Conservation (phyloP, 2,888 invertebrate genomes). For the Liopterus haemorrhoidalis region DNA sequence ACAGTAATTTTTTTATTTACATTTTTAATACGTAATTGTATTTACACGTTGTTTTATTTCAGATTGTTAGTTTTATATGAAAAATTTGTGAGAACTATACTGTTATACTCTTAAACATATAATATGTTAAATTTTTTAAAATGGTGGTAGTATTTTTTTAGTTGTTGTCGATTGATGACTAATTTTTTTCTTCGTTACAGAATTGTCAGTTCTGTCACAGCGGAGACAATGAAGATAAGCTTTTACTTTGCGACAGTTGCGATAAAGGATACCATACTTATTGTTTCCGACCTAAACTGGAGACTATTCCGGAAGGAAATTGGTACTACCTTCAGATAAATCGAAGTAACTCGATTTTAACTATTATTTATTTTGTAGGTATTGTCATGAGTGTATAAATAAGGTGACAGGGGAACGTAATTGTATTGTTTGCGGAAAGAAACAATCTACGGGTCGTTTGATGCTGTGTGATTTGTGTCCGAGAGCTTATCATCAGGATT, state of each 20-base stretch:
- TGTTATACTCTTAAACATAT: not conserved
- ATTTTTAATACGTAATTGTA: too few species aligned
- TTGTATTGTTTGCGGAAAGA: conserved; percentile 89
- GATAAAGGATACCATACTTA: conserved; percentile 98
- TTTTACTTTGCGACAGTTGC: conserved; percentile 93
- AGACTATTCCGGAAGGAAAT: conserved; percentile 93
- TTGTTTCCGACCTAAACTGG: conserved; percentile 96
- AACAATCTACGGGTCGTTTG: conserved; percentile 55
- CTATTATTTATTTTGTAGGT: conserved; percentile 52
- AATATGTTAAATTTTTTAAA: too few species aligned
- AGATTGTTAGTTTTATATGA: too few species aligned
- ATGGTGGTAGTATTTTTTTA: conserved; percentile 28
- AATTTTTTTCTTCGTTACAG: conserved; percentile 53
- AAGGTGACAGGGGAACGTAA: conserved; percentile 88
- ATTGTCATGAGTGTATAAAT: conserved; percentile 92
- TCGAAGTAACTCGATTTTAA: not conserved
- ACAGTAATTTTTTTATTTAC: too few species aligned
- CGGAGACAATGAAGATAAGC: conserved; percentile 92
- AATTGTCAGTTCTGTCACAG: conserved; percentile 96
- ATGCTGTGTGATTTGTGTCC: conserved; percentile 87
- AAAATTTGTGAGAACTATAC: conserved; percentile 3
- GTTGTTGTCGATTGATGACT: conserved; percentile 7
- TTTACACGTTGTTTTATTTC: too few species aligned
- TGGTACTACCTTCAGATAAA: conserved; percentile 56
- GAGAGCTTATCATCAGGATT: conserved; percentile 87